Evolutionary conservation across 2,888 invertebrate genomes (phyloP).

Genomic region (Phlogophora meticulosa): DNA sequence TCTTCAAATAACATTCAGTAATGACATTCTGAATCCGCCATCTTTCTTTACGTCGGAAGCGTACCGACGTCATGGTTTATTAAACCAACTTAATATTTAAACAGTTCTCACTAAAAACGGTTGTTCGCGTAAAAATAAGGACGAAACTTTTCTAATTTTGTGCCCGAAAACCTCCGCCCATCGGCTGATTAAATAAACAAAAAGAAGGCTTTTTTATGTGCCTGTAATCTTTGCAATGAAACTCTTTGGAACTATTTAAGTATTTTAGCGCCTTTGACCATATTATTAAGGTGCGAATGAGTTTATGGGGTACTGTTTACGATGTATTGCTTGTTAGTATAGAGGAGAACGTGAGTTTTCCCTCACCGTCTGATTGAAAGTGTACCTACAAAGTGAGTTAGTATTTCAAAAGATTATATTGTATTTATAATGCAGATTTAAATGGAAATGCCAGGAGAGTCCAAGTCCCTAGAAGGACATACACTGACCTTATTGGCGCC

Average conservation of each 20-base stretch:
- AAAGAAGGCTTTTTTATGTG: conserved; percentile 55
- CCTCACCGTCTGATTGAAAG: not conserved
- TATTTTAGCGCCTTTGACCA: conserved; percentile 44
- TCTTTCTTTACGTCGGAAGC: conserved; percentile 61
- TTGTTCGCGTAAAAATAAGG: conserved; percentile 65
- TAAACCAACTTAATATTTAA: conserved; percentile 81
- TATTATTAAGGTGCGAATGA: conserved; percentile 37
- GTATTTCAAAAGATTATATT: not conserved
- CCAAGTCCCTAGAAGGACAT: too few relatives aligned
- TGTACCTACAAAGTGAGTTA: not conserved
- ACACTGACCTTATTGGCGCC: too few relatives aligned
- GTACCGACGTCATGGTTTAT: conserved; percentile 63
- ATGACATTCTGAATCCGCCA: conserved; percentile 50
- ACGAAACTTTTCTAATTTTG: conserved; percentile 81
- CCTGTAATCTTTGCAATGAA: conserved; percentile 49
- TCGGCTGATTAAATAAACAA: conserved; percentile 68
- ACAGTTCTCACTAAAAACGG: conserved; percentile 72
- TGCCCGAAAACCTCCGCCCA: conserved; percentile 61
- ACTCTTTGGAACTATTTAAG: conserved; percentile 50
- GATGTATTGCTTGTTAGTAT: not conserved
- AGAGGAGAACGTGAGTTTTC: not conserved
- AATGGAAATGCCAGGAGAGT: too few relatives aligned
- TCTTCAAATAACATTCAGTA: conserved; percentile 26
- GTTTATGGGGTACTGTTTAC: conserved; percentile 29
- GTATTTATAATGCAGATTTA: too few relatives aligned